Percentiles rank a stretch among this genome's conserved stretches.
These are phyloP conservation scores for Escarpia spicata DNA, from an alignment of 2,888 invertebrate genomes.

Conservation along the genomic window DNA sequence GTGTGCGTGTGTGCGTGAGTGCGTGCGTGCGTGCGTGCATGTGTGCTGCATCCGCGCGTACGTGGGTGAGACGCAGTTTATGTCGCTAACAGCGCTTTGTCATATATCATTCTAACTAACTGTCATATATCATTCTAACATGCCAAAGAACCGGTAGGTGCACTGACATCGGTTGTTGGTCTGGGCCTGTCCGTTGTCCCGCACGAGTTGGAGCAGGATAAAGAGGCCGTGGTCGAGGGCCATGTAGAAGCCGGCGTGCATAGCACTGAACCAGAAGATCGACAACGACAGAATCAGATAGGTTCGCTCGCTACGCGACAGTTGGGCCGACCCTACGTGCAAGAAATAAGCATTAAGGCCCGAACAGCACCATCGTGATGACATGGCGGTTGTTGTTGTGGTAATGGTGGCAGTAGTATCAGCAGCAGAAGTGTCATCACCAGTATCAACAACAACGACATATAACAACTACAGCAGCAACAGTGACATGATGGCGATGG, in stretches of 20 bases:
- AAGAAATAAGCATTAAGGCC: neutral
- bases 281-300: neutral
- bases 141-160: neutral
- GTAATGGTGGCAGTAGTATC: neutral
- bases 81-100: neutral
- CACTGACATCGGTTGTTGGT: constrained; percentile 36
- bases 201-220: constrained; percentile 75
- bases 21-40: neutral
- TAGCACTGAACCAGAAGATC: constrained; percentile 64
- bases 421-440: neutral
- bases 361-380: neutral
- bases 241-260: constrained; percentile 80
- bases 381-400: neutral
- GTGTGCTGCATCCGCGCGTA: neutral
- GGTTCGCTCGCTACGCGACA: neutral
- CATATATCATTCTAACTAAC: neutral
- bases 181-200: constrained; percentile 65
- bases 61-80: neutral
- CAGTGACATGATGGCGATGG: constrained; percentile 56
- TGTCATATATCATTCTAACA: too few species aligned
- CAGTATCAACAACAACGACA: neutral
- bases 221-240: constrained; percentile 81
- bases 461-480: too few species aligned
- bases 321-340: neutral
- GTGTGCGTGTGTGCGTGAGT: neutral